These are phyloP conservation scores for Limnephilus marmoratus DNA, from an alignment of 2,888 invertebrate species.

Conservation along the genomic window DNA sequence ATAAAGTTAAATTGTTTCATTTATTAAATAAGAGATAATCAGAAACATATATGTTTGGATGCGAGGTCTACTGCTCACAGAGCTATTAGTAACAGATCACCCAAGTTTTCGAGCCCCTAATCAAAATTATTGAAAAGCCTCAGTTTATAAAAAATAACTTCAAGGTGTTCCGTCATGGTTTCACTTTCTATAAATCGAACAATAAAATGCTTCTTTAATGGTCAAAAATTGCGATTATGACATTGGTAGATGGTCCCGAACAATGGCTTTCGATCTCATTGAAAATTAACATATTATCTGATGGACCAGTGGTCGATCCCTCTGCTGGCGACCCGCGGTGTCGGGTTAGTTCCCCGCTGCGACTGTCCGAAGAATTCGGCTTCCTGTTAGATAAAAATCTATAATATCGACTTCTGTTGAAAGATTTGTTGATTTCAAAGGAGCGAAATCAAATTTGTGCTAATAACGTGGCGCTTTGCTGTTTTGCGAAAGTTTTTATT, in stretches of 20 bases:
- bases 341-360: constrained; percentile 57
- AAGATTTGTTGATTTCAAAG: constrained; percentile 34
- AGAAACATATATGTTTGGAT: too few relatives aligned
- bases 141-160: neutral
- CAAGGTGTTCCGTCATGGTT: neutral
- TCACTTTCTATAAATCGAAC: constrained; percentile 26
- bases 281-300: constrained; percentile 34
- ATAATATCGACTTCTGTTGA: constrained; percentile 52
- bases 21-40: too few relatives aligned
- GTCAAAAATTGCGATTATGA: neutral
- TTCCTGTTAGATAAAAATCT: constrained; percentile 55
- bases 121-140: neutral
- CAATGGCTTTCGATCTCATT: neutral
- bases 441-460: neutral
- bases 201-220: neutral
- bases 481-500: constrained; percentile 31
- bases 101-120: neutral
- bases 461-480: constrained; percentile 34
- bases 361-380: constrained; percentile 43
- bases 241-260: neutral
- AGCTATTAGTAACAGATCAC: neutral
- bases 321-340: constrained; percentile 51
- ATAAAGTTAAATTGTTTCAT: too few relatives aligned
- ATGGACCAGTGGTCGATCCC: constrained; percentile 21
- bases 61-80: too few relatives aligned